Evolutionary conservation across 2,797 vertebrate species (phyloP).

Genomic region (Poeciliopsis presidionis): DNA sequence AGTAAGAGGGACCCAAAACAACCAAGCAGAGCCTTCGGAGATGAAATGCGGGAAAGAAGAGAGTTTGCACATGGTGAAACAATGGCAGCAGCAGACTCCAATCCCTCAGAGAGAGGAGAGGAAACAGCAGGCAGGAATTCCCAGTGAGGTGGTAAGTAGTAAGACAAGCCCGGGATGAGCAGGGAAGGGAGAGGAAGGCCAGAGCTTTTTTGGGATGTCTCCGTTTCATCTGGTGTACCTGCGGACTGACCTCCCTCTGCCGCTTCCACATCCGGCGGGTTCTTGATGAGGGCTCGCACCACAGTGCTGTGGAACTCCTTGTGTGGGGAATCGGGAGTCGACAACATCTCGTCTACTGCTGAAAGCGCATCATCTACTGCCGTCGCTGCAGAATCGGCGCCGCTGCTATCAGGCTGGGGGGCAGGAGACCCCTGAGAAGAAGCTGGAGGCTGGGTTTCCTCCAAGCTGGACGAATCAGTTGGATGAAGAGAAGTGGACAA

Average conservation of each 20-base stretch:
- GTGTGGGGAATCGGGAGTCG: slow-evolving; percentile 72
- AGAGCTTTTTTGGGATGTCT: slow-evolving; percentile 29
- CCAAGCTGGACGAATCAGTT: slow-evolving; percentile 34
- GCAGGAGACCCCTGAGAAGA: slow-evolving; percentile 31
- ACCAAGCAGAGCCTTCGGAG: slow-evolving; percentile 62
- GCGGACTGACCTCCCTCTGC: slow-evolving; percentile 68
- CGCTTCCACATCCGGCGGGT: slow-evolving; percentile 60
- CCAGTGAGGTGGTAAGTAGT: slow-evolving; percentile 47
- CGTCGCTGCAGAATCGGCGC: slow-evolving; percentile 43
- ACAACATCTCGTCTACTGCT: slow-evolving; percentile 40
- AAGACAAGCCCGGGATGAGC: slow-evolving; percentile 54
- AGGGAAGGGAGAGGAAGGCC: slow-evolving; percentile 53
- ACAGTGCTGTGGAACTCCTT: slow-evolving; percentile 86
- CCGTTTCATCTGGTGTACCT: slow-evolving; percentile 78
- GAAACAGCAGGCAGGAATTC: slow-evolving; percentile 61
- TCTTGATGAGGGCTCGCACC: slow-evolving; percentile 82
- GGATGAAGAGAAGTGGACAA: slow-evolving; percentile 41
- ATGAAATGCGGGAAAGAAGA: slow-evolving; percentile 57
- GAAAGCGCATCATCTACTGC: slow-evolving; percentile 58
- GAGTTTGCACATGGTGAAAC: slow-evolving; percentile 37
- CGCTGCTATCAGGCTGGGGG: slow-evolving; percentile 5
- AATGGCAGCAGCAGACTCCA: slow-evolving; percentile 60
- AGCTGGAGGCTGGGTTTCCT: slow-evolving; percentile 28
- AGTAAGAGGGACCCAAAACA: neutral
- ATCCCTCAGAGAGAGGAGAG: slow-evolving; percentile 57